phyloP scores from a whole-genome alignment of 2,888 invertebrate species.

The Pilophorus perplexus region DNA sequence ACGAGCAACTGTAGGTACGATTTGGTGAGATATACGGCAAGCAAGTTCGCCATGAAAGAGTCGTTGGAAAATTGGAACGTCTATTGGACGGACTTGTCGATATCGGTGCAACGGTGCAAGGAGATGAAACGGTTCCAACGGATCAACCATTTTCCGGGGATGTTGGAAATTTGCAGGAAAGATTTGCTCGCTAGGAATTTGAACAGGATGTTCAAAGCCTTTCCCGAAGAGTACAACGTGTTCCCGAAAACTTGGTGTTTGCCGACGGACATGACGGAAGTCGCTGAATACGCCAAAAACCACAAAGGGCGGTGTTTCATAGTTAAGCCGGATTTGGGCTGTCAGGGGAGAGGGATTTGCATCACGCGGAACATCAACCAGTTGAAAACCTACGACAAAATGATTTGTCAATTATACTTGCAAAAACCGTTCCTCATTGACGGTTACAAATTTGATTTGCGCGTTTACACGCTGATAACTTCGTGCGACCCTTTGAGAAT shows the following conservation, averaged over 20 bases:
- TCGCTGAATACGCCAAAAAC: constrained; percentile 66
- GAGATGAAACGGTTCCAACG: constrained; percentile 86
- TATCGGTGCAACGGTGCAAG: constrained; percentile 81
- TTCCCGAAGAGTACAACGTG: constrained; percentile 86
- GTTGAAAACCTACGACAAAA: constrained; percentile 74
- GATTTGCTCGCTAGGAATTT: constrained; percentile 85
- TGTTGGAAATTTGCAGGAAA: constrained; percentile 85
- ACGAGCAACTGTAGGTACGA: constrained; percentile 71
- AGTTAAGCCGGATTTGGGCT: constrained; percentile 86
- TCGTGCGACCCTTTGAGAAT: constrained; percentile 86
- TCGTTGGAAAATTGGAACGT: constrained; percentile 85
- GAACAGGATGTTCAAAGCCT: constrained; percentile 82
- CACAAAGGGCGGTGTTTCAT: constrained; percentile 77
- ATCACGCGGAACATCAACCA: constrained; percentile 78
- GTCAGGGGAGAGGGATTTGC: constrained; percentile 86
- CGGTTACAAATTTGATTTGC: constrained; percentile 88
- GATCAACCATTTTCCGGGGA: constrained; percentile 91
- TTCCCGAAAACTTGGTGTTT: constrained; percentile 93
- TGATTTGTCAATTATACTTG: constrained; percentile 81
- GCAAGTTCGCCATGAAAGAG: constrained; percentile 70
- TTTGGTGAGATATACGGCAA: constrained; percentile 67
- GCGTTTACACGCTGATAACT: constrained; percentile 83
- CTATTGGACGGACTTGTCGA: constrained; percentile 85
- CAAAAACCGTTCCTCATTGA: constrained; percentile 78
- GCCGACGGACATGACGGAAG: constrained; percentile 63